Base-by-base conservation (phyloP, 2,888 invertebrate species). In the Lycophotia porphyrea region DNA sequence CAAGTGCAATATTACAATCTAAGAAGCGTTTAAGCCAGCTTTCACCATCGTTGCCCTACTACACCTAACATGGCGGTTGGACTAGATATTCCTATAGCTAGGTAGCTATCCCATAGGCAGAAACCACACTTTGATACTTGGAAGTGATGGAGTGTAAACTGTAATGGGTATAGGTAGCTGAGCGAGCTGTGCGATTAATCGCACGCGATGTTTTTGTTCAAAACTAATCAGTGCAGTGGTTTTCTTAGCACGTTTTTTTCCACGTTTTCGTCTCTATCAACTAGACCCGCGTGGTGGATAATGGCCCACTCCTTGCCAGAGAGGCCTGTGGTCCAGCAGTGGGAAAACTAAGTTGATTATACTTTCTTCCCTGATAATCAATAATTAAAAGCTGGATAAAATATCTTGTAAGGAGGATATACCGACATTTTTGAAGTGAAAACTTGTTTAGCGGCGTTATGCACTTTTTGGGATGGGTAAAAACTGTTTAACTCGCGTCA, bases 1-100 rank as follows among this genome's bases (percentile, higher is more conserved):
- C 24, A 63, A 52, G 42, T 79, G 66, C 47, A n/a, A 36, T 27
- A 47, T 60, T 47, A 52, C 27, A 24, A 49, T 36, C 55, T 27
- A 52, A 67, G 47, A 72, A 69, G 47, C 47, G 55, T 74, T 72
- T 36, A 70, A 15, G 34, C 49, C 63, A 34, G 76, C 85, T 85
- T 85, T 87, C 84, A 83, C 86, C 60, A 47, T n/a, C 55, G 21
- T 21, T 74, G 70, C 64, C 58, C 67, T 75, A 76, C 71, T 72
- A 60, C 52, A 68, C 42, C 74, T 11, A 74, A 66, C 55, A 70
- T 34, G 60, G 60, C 24, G 27, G 39, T 63, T 47, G 44, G 55
- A 66, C 67, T 78, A 76, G 77, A 63, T 80, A 60, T 55, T 21
- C 47, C 15, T 55, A 67, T 64, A 55, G 34, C 70, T 74, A 81